phyloP scores from a whole-genome alignment of 2,113 vertebrate species.

The Gymnorhina tibicen region DNA sequence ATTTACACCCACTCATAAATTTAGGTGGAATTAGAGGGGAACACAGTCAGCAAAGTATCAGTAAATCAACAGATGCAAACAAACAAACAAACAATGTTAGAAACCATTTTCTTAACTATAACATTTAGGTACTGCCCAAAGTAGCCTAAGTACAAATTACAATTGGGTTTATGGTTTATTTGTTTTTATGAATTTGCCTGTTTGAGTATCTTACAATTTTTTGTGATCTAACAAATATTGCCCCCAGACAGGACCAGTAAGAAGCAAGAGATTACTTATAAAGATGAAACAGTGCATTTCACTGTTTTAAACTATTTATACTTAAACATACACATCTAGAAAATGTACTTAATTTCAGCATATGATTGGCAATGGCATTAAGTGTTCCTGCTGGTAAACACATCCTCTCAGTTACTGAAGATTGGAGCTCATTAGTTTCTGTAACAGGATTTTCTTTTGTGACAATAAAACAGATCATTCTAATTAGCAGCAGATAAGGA shows the following conservation, averaged over 20 bases:
- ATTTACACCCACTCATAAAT: not conserved
- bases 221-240: not conserved
- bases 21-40: not conserved
- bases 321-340: not conserved
- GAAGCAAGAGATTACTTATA: not conserved
- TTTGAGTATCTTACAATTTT: not conserved
- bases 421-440: slow-evolving; percentile 35
- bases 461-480: slow-evolving; percentile 58
- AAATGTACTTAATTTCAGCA: not conserved
- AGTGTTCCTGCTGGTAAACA: not conserved
- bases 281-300: not conserved
- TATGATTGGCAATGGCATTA: not conserved
- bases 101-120: not conserved
- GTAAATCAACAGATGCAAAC: not conserved
- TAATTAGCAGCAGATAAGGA: slow-evolving; percentile 70
- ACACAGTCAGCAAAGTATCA: not conserved
- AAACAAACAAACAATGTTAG: not conserved
- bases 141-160: not conserved
- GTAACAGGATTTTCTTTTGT: slow-evolving; percentile 68
- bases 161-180: not conserved
- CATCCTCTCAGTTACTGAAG: not conserved
- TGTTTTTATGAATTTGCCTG: not conserved
- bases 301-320: not conserved
- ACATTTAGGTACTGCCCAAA: not conserved
- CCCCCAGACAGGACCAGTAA: not conserved